These are phyloP conservation scores for Oreamnos americanus DNA, from an alignment of 2,113 vertebrate genomes.

Conservation along the genomic window DNA sequence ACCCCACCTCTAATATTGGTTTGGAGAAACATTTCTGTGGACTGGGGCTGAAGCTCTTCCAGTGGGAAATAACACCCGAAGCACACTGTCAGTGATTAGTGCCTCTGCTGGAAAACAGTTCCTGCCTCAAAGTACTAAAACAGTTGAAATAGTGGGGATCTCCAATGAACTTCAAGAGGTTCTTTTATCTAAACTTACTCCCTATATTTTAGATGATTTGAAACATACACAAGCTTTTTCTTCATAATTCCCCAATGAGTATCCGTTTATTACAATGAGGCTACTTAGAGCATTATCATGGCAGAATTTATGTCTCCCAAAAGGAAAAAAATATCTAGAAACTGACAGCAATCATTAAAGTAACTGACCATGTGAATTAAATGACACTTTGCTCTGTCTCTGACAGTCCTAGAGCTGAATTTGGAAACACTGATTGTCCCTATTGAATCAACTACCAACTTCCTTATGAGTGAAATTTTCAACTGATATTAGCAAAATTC, in stretches of 20 bases:
- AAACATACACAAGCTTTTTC: not conserved
- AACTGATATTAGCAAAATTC: not conserved
- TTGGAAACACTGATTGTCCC: not conserved
- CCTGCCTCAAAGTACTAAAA: not conserved
- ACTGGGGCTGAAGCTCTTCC: not conserved
- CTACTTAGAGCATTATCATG: not conserved
- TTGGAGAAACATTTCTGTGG: not conserved
- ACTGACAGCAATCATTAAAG: not conserved
- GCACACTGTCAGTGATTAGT: not conserved
- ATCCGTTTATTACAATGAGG: not conserved
- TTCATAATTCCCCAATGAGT: not conserved
- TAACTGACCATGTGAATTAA: not conserved
- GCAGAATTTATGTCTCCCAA: not conserved
- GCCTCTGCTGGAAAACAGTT: not conserved
- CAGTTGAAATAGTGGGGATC: not conserved
- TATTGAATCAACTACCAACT: not conserved
- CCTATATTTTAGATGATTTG: not conserved
- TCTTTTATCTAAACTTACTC: not conserved
- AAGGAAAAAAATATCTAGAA: not conserved
- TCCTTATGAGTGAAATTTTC: not conserved
- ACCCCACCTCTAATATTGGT: not conserved
- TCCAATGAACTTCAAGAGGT: not conserved
- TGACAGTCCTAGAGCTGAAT: not conserved
- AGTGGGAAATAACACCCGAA: not conserved
- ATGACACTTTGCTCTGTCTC: not conserved